Evolutionary conservation across 2,797 vertebrate genomes (phyloP).

Genomic region (Alcedo quadribrachys): DNA sequence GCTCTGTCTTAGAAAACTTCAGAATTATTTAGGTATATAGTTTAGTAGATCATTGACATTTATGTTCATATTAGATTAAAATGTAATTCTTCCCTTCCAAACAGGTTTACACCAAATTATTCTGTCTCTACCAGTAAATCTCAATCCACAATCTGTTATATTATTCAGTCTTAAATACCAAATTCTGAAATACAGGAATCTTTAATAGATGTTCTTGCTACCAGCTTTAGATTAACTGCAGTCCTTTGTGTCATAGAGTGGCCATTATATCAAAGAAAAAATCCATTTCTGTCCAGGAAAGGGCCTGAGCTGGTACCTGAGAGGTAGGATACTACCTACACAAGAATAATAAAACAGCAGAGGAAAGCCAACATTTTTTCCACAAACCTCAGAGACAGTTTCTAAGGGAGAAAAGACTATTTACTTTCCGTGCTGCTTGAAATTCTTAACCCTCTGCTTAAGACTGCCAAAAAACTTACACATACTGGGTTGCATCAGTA

Average conservation of each 20-base stretch:
- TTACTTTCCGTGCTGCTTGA: neutral
- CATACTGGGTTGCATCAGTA: accelerated
- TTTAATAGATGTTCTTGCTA: neutral
- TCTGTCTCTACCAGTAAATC: neutral
- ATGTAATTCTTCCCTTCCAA: neutral
- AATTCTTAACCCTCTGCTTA: neutral
- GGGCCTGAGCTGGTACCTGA: neutral
- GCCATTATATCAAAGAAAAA: neutral
- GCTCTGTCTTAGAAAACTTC: neutral
- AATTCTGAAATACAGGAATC: neutral
- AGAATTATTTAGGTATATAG: neutral
- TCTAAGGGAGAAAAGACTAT: neutral
- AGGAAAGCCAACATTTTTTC: neutral
- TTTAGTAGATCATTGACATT: neutral
- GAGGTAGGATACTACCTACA: neutral
- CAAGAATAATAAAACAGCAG: neutral
- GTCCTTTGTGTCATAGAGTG: neutral
- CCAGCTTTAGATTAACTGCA: conserved; percentile 10
- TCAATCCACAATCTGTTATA: neutral
- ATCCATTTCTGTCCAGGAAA: neutral
- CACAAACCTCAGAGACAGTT: neutral
- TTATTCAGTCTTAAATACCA: neutral
- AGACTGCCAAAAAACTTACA: neutral
- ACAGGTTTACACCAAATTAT: neutral
- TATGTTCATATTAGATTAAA: neutral